Percentiles rank a stretch among this genome's conserved stretches.
Conservation (phyloP, 1,140 invertebrate genomes). For the Temnothorax curvispinosus region DNA sequence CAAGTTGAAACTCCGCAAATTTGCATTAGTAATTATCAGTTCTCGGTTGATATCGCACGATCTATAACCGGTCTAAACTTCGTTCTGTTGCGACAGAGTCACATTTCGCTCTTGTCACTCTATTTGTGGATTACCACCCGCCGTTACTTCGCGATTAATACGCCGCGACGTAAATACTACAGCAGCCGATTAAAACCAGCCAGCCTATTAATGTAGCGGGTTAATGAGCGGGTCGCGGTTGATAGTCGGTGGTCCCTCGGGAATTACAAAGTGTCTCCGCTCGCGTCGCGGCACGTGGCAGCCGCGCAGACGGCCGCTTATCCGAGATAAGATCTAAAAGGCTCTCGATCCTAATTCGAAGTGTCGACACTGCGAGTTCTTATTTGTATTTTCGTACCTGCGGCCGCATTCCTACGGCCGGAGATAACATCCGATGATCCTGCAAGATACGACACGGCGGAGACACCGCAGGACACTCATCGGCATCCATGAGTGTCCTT, state of each 20-base stretch:
- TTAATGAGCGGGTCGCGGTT: constrained; percentile 15
- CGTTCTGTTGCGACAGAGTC: neutral
- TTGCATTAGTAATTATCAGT: constrained; percentile 7
- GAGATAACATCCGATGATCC: constrained; percentile 73
- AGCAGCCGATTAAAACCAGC: constrained; percentile 36
- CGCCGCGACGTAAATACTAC: neutral
- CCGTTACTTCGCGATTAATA: constrained; percentile 21
- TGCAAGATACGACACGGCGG: constrained; percentile 45
- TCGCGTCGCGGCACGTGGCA: constrained; percentile 63
- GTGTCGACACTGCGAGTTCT: constrained; percentile 66
- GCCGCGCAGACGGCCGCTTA: constrained; percentile 56
- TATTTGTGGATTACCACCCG: constrained; percentile 25
- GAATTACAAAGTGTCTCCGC: constrained; percentile 48
- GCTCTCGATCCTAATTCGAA: constrained; percentile 74
- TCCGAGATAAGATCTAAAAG: constrained; percentile 74
- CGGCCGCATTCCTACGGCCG: constrained; percentile 68
- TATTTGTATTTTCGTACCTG: constrained; percentile 78
- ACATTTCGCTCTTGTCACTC: constrained; percentile 3
- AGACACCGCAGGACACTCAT: constrained; percentile 35
- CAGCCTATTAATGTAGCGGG: constrained; percentile 48
- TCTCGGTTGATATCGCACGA: neutral
- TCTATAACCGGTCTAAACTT: constrained; percentile 13
- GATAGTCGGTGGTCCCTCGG: constrained; percentile 40
- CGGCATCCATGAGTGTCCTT: neutral
- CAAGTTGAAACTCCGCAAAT: neutral